These are phyloP conservation scores for Motacilla alba DNA, from an alignment of 2,113 vertebrate species.

Conservation along the genomic window DNA sequence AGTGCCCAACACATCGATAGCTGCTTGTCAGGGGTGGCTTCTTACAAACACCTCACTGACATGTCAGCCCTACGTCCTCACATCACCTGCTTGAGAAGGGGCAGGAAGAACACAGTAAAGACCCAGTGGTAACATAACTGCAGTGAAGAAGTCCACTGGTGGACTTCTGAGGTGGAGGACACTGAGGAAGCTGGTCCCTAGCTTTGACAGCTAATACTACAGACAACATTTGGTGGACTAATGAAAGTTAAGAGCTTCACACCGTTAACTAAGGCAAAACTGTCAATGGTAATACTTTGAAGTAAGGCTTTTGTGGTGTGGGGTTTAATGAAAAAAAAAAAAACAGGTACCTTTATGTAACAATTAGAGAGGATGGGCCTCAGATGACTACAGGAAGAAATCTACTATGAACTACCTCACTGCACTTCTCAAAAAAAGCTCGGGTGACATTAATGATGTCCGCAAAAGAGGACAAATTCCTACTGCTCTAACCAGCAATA, in stretches of 20 bases:
- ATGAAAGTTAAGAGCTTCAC: neutral
- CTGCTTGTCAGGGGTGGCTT: neutral
- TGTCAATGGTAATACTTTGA: neutral
- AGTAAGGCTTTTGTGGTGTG: neutral
- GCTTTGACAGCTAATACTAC: neutral
- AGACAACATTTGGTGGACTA: neutral
- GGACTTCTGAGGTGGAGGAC: neutral
- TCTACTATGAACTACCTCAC: neutral
- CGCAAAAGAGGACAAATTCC: neutral
- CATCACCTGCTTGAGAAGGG: neutral
- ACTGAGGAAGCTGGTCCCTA: neutral
- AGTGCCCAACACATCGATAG: accelerated
- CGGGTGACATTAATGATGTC: neutral
- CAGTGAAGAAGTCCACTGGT: neutral
- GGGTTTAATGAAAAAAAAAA: neutral
- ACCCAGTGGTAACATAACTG: neutral
- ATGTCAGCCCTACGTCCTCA: neutral
- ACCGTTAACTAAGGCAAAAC: neutral
- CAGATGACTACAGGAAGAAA: neutral
- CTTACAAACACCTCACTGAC: neutral
- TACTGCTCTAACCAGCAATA: neutral
- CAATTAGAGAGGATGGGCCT: neutral
- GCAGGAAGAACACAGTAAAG: neutral
- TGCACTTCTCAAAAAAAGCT: neutral
- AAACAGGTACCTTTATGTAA: neutral